Evolutionary conservation across 2,888 invertebrate species (phyloP).

Genomic region (Metacarcinus magister): DNA sequence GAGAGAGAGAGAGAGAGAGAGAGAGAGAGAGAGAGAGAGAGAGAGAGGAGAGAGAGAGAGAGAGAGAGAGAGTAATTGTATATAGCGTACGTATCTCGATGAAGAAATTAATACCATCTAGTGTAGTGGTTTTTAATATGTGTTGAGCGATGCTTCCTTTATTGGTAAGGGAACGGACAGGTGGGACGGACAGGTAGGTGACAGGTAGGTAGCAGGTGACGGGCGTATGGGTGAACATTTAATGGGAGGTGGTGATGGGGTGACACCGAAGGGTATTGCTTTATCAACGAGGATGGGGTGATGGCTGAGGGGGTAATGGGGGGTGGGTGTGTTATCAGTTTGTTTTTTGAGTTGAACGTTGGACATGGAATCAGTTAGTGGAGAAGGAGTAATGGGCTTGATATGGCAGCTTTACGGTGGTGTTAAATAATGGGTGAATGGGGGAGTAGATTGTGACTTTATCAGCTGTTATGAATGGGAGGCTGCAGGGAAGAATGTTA

Average conservation of each 20-base stretch:
- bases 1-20: too few species aligned
- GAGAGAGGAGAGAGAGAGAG: too few species aligned
- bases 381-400: neutral
- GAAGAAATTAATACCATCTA: too few species aligned
- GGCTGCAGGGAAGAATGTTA: neutral
- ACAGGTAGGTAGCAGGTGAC: too few species aligned
- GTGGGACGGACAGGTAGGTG: too few species aligned
- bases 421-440: neutral
- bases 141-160: too few species aligned
- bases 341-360: neutral
- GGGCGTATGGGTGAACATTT: neutral
- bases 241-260: neutral
- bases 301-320: neutral
- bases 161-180: too few species aligned
- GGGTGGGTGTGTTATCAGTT: neutral
- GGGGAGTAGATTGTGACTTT: neutral
- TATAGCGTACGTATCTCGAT: too few species aligned
- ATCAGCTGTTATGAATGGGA: conserved; percentile 8
- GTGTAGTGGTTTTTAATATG: too few species aligned
- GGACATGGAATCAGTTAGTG: neutral
- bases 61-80: too few species aligned
- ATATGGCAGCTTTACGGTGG: neutral
- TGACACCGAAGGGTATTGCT: neutral
- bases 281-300: neutral
- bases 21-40: too few species aligned